Conservation (phyloP, 2,797 vertebrate genomes). For the Coregonus sp. region DNA sequence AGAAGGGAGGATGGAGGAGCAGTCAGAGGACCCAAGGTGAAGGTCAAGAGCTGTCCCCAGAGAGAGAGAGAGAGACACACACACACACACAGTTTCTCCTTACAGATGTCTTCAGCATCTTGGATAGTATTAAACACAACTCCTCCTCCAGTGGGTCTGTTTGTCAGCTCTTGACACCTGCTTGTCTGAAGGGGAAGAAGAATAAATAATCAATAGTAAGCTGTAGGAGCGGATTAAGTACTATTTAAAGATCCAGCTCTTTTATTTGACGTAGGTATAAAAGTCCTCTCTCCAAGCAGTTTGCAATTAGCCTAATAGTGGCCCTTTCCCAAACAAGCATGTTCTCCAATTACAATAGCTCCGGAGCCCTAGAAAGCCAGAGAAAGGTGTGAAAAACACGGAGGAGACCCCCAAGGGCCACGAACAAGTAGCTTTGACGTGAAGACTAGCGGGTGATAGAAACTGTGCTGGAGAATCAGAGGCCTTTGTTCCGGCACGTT, state of each 20-base stretch:
- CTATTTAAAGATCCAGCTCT: not conserved
- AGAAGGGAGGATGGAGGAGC: no score
- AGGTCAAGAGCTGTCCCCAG: slow-evolving; percentile 9
- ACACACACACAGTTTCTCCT: no score
- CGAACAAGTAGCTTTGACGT: no score
- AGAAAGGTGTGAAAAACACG: not conserved
- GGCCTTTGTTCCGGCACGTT: not conserved
- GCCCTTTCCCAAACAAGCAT: not conserved
- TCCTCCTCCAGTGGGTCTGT: slow-evolving; percentile 3
- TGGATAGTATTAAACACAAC: not conserved
- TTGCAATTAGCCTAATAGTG: not conserved
- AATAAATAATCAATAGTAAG: not conserved
- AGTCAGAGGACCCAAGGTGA: slow-evolving; percentile 6
- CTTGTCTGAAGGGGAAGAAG: slow-evolving; percentile 17
- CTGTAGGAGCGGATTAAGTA: not conserved
- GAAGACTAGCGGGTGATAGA: not conserved
- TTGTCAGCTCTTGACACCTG: slow-evolving; percentile 24
- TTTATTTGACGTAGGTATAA: not conserved
- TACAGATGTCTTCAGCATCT: not conserved
- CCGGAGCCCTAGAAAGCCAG: not conserved
- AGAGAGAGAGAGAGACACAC: slow-evolving; percentile 7
- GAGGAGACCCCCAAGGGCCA: not conserved
- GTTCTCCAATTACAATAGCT: not conserved
- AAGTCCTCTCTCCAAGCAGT: not conserved
- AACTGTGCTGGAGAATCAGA: not conserved